These are phyloP conservation scores for Lepidocyrtinus sp. DNA, from an alignment of 2,888 invertebrate species.

Conservation along the genomic window DNA sequence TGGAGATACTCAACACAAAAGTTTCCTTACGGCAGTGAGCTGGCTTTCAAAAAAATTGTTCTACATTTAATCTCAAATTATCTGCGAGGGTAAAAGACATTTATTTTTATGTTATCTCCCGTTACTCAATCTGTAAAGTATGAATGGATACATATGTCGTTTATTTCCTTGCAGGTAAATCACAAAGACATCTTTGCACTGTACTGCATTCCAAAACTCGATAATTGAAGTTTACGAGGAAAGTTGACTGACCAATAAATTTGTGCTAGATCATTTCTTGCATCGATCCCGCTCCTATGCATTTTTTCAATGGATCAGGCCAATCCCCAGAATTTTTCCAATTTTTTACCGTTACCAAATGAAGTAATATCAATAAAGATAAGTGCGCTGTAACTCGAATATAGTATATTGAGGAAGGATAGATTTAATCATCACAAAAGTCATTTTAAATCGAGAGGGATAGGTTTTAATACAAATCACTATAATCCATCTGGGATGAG, in stretches of 20 bases:
- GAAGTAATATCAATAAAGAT: slow-evolving; percentile 32
- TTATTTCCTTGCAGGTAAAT: not conserved
- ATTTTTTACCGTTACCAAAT: slow-evolving; percentile 22
- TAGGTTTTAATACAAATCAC: slow-evolving; percentile 24
- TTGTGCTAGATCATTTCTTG: not conserved
- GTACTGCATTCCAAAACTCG: no score
- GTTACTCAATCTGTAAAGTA: slow-evolving; percentile 1
- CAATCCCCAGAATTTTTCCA: not conserved
- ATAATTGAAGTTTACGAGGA: not conserved
- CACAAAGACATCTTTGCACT: not conserved
- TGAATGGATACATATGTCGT: no score
- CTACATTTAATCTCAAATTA: no score
- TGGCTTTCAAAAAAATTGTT: no score
- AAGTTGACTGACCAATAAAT: slow-evolving; percentile 28
- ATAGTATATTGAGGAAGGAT: no score
- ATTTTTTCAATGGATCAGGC: no score
- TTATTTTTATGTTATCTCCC: slow-evolving; percentile 1
- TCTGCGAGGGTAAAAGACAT: not conserved
- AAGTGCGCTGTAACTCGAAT: slow-evolving; percentile 28
- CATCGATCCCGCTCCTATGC: slow-evolving; percentile 19
- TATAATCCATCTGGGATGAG: not conserved
- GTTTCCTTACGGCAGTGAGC: no score
- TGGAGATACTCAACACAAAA: no score
- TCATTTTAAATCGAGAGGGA: not conserved
- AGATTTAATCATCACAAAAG: no score